Base-by-base conservation (phyloP, 2,113 vertebrate species). In the Motacilla alba region DNA sequence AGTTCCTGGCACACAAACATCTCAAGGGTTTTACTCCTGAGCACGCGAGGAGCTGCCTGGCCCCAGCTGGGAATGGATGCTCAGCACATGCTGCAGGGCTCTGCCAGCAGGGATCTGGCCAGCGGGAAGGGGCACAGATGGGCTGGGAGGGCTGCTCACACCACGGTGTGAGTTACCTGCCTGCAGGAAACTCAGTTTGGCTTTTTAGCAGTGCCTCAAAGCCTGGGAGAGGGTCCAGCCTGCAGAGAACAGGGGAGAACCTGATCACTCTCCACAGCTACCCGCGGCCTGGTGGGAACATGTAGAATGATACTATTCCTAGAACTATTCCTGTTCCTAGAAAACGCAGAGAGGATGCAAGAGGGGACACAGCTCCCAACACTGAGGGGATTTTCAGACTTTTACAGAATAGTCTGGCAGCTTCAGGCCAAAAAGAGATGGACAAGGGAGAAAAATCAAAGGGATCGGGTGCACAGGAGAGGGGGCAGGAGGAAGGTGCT, bases 81-180 rank as follows among this genome's bases (percentile, higher is more conserved):
- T 64, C 64, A 60, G 83, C 77, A 39, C 5, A 21, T 5, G 39
- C 88, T 73, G 79, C 85, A 8, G 44, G 60, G 62, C 41, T 43
- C 74, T 84, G 75, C 75, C 83, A 90, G 9, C 0, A 0, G 0
- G 55, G 35, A 77, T 59, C 31, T 18, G 18, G n/a, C 2, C 3
- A 4, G 8, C 3, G 62, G 59, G 23, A 55, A 47, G 0, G 7
- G 52, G 31, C 59, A 37, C 37, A 41, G 59, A 20, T 0, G n/a
- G 55, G 50, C 69, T 11, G 59, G 30, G 53, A 47, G 10, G 83
- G 63, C 11, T 17, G 59, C 2, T 73, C 49, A 30, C 52, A 21
- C 33, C 44, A 28, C 2, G n/a, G n/a, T 7, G 1, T 1, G 6
- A 69, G 53, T n/a, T 10, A 30, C 37, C 47, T 63, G n/a, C 69